A percentile compares a stretch with the other conserved stretches of the same genome.
These are phyloP conservation scores for Vulpes ferrilata DNA, from an alignment of 2,113 vertebrate genomes.

Conservation along the genomic window DNA sequence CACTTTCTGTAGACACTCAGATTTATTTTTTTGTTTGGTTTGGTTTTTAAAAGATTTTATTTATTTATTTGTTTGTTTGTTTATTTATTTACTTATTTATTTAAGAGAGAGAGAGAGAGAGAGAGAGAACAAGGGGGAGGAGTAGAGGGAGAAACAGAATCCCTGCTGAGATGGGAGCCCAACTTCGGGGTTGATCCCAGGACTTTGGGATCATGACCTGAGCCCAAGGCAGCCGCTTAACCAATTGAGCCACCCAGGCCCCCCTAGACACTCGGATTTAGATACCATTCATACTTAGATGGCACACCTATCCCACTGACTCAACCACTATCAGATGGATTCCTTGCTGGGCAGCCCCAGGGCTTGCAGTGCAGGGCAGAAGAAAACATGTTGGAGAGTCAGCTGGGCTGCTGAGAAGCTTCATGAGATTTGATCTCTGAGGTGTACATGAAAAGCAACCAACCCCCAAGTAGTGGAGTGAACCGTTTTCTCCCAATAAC, in stretches of 20 bases:
- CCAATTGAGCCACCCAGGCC: too few species aligned
- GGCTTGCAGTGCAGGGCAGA: neutral
- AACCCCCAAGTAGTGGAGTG: neutral
- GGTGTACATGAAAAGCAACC: neutral
- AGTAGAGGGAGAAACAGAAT: too few species aligned
- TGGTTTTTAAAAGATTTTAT: too few species aligned
- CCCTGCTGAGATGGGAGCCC: too few species aligned
- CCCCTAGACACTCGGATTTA: neutral
- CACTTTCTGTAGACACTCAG: neutral
- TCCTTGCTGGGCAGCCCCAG: neutral
- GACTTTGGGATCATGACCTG: too few species aligned
- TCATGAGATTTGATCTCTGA: conserved; percentile 3
- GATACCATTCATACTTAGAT: neutral
- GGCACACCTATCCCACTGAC: neutral
- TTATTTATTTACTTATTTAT: too few species aligned
- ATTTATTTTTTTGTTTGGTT: neutral
- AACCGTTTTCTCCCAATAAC: neutral
- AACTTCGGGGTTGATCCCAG: too few species aligned
- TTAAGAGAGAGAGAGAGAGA: too few species aligned
- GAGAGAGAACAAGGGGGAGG: too few species aligned
- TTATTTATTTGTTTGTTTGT: too few species aligned
- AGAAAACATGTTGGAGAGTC: neutral
- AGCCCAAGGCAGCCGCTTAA: too few species aligned
- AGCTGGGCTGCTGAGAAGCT: neutral
- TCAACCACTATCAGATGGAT: neutral